A percentile compares a stretch with the other conserved stretches of the same genome.
Evolutionary conservation across 2,797 vertebrate species (phyloP).

Genomic region (Sebastes kiyomatsui): DNA sequence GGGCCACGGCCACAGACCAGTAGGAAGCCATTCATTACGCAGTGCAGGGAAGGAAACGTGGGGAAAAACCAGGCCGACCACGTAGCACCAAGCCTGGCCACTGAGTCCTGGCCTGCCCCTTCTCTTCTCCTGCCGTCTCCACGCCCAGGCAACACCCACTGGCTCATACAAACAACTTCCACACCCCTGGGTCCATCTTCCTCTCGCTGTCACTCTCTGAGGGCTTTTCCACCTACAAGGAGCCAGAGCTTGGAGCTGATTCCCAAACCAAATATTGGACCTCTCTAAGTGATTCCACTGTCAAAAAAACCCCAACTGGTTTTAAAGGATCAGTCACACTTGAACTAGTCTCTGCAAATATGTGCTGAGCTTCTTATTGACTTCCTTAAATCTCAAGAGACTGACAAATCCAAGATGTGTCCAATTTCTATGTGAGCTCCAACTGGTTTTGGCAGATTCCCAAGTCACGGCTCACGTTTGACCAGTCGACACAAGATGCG

Average conservation of each 20-base stretch:
- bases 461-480: background rate
- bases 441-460: background rate
- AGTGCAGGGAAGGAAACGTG: conserved; percentile 77
- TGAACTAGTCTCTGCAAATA: conserved; percentile 1
- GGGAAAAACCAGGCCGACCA: conserved; percentile 82
- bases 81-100: conserved; percentile 78
- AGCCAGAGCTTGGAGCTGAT: conserved; percentile 8
- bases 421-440: background rate
- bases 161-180: conserved; percentile 63
- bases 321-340: background rate
- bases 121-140: conserved; percentile 64
- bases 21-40: conserved; percentile 87
- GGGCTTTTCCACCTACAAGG: conserved; percentile 42
- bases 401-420: background rate
- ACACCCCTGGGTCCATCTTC: conserved; percentile 46
- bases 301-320: background rate
- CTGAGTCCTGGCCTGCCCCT: conserved; percentile 68
- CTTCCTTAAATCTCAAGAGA: background rate
- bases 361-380: background rate
- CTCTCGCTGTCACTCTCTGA: conserved; percentile 32
- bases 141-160: conserved; percentile 77
- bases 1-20: conserved; percentile 80
- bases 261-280: conserved; percentile 37
- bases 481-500: background rate
- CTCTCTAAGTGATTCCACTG: conserved; percentile 26